Percentiles rank a stretch among this genome's conserved stretches.
These are phyloP conservation scores for Elephas maximus DNA, from an alignment of 2,113 vertebrate species.

Conservation along the genomic window DNA sequence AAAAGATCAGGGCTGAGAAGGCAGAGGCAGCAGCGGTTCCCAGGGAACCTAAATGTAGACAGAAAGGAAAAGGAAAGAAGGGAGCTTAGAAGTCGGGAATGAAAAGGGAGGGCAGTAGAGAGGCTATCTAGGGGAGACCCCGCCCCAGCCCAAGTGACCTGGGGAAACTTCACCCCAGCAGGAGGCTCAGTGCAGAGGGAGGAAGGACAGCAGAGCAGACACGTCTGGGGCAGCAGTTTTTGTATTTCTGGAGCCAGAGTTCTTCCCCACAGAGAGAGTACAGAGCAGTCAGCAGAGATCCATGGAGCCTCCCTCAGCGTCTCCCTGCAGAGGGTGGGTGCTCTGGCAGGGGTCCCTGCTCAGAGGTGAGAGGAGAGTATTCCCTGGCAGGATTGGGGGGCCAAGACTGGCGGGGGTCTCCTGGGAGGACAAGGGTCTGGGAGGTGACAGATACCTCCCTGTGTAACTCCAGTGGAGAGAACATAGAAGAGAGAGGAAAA, in stretches of 20 bases:
- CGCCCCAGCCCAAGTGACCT: background rate
- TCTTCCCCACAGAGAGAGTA: background rate
- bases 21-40: background rate
- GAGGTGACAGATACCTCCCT: background rate
- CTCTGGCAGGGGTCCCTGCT: slow-evolving; percentile 12
- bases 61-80: background rate
- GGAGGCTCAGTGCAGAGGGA: background rate
- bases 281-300: background rate
- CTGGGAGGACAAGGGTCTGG: background rate
- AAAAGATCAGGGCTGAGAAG: too few species aligned
- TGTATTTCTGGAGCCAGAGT: background rate
- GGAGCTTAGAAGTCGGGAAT: background rate
- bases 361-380: background rate
- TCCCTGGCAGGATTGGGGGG: background rate
- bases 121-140: background rate
- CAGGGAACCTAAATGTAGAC: background rate
- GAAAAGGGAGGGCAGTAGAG: background rate
- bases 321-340: fast-evolving
- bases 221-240: too few species aligned
- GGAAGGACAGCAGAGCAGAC: background rate
- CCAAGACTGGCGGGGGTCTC: background rate
- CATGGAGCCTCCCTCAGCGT: background rate
- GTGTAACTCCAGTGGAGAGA: background rate
- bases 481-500: fast-evolving
- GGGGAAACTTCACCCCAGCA: background rate